These are phyloP conservation scores for Atrichornis clamosus DNA, from an alignment of 2,113 vertebrate genomes.

Conservation along the genomic window DNA sequence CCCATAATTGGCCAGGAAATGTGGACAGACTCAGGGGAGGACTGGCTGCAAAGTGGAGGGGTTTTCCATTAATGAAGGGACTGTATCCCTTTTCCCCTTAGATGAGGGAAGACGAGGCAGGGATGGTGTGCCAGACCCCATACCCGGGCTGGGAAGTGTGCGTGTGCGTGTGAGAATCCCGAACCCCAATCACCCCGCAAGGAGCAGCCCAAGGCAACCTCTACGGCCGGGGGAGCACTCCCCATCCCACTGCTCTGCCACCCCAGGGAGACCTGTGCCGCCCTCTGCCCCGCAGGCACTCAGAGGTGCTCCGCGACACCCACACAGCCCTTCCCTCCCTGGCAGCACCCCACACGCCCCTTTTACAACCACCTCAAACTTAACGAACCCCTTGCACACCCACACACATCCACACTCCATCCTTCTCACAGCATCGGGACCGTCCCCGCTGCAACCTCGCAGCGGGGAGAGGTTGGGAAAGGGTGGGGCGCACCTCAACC, in stretches of 20 bases:
- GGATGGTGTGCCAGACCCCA: background rate
- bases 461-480: background rate
- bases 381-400: accelerated
- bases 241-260: background rate
- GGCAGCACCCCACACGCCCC: background rate
- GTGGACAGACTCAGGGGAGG: background rate
- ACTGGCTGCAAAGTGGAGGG: background rate
- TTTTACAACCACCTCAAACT: background rate
- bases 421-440: background rate
- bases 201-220: background rate
- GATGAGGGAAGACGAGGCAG: background rate
- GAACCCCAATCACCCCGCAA: background rate
- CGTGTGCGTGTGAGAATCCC: no score
- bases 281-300: background rate
- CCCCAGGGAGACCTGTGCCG: accelerated
- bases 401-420: accelerated
- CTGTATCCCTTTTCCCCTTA: accelerated
- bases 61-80: background rate
- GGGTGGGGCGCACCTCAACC: accelerated
- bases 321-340: background rate
- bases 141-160: accelerated
- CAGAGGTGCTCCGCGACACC: background rate
- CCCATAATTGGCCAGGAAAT: no score
- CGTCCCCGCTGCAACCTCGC: background rate
- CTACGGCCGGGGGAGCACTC: accelerated